Evolutionary conservation across 2,113 vertebrate species (phyloP).

Genomic region (Oreocharis arfaki): DNA sequence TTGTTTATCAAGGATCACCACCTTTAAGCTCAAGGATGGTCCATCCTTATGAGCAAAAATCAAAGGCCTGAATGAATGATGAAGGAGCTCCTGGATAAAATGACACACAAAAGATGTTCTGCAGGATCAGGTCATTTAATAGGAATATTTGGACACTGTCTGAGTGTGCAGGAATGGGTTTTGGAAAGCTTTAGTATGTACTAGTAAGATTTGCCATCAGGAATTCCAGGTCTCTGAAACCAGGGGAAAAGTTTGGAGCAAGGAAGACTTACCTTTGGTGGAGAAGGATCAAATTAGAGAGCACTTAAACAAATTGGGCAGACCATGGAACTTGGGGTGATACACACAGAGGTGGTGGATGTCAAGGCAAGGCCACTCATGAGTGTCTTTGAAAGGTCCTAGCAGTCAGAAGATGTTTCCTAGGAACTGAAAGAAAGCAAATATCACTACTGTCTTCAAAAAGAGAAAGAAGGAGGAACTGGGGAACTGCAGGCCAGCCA

Average conservation of each 20-base stretch:
- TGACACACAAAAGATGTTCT: not conserved
- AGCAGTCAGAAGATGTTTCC: not conserved
- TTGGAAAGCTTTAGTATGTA: not conserved
- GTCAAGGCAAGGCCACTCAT: not conserved
- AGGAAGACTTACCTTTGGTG: not conserved
- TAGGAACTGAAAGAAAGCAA: not conserved
- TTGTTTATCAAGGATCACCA: not conserved
- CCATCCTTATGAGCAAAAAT: not conserved
- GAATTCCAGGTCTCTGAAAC: not conserved
- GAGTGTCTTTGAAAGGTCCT: not conserved
- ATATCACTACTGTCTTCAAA: not conserved
- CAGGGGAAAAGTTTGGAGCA: not conserved
- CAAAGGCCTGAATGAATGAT: not conserved
- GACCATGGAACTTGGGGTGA: not conserved
- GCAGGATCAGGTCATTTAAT: not conserved
- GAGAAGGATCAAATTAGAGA: not conserved
- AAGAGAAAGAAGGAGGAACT: not conserved
- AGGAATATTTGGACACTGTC: not conserved
- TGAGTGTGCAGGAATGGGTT: not conserved
- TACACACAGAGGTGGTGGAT: not conserved
- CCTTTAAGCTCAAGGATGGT: not conserved
- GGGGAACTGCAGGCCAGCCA: not conserved
- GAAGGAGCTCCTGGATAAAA: not conserved
- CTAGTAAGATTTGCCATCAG: not conserved
- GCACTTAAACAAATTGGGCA: not conserved